Percentiles rank a stretch among this genome's conserved stretches.
Conservation (phyloP, 2,888 invertebrate genomes). For the Cremastobaeus sp. region DNA sequence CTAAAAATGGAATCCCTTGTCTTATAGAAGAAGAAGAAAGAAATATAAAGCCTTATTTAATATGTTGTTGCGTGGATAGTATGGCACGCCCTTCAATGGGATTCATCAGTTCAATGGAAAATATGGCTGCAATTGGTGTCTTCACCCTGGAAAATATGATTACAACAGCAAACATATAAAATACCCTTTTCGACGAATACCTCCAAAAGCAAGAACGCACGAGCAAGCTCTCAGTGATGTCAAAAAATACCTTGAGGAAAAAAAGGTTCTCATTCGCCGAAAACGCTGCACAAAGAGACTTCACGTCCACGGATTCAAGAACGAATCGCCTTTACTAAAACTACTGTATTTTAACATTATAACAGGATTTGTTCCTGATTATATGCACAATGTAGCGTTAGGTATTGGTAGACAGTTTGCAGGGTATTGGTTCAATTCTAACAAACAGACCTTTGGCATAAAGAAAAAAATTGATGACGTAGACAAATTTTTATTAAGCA, state of each 20-base stretch:
- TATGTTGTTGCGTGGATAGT: conserved; percentile 20
- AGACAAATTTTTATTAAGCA: conserved; percentile 8
- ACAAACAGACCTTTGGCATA: background rate
- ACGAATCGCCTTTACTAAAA: conserved; percentile 13
- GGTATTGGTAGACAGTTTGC: conserved; percentile 32
- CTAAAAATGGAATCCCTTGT: too few relatives aligned
- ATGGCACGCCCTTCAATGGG: too few relatives aligned
- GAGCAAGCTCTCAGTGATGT: too few relatives aligned
- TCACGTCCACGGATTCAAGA: conserved; percentile 23
- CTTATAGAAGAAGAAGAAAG: conserved; percentile 19
- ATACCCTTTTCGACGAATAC: too few relatives aligned
- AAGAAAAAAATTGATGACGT: background rate
- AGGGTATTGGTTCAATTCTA: background rate
- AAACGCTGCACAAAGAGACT: too few relatives aligned
- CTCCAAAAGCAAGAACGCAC: too few relatives aligned
- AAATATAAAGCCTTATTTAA: conserved; percentile 20
- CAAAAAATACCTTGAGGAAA: too few relatives aligned
- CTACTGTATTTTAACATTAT: conserved; percentile 45
- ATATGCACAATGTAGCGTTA: conserved; percentile 45
- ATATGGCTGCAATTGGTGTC: too few relatives aligned
- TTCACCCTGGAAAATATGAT: too few relatives aligned
- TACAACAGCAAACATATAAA: too few relatives aligned
- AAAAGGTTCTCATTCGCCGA: too few relatives aligned
- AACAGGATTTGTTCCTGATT: conserved; percentile 42
- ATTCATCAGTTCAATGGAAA: too few relatives aligned